phyloP scores from a whole-genome alignment of 35 echinoderm and acorn worm genomes.

The Apostichopus californicus region DNA sequence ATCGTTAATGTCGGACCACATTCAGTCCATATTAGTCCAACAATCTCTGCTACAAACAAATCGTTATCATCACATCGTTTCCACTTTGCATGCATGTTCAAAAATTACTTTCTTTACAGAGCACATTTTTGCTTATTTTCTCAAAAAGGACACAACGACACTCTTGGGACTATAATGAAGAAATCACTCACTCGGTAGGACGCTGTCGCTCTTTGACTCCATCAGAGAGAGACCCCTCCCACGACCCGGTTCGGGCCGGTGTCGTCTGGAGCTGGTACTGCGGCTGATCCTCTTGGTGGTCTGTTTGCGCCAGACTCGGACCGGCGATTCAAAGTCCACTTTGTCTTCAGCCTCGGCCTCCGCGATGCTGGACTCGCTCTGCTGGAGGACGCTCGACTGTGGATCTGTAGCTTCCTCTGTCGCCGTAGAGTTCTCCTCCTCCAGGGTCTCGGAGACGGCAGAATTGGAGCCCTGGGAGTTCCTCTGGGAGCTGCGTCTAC shows the following conservation, averaged over 20 bases:
- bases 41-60: too few species aligned
- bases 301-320: constrained; percentile 71
- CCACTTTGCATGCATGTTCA: too few species aligned
- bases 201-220: constrained; percentile 54
- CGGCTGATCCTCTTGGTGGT: constrained; percentile 86
- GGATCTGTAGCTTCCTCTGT: constrained; percentile 37
- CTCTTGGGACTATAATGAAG: too few species aligned
- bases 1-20: too few species aligned
- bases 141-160: too few species aligned
- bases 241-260: constrained; percentile 27
- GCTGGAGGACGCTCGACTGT: constrained; percentile 42
- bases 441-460: constrained; percentile 24
- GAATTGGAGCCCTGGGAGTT: constrained; percentile 41
- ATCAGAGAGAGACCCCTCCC: constrained; percentile 12
- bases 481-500: constrained; percentile 53
- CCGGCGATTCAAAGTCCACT: constrained; percentile 67
- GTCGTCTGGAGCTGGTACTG: constrained; percentile 75
- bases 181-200: neutral
- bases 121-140: too few species aligned
- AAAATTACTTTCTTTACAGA: too few species aligned
- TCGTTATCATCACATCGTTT: too few species aligned
- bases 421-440: constrained; percentile 38
- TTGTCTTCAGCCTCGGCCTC: constrained; percentile 78
- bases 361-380: constrained; percentile 54
- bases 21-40: too few species aligned